Evolutionary conservation across 1,140 invertebrate genomes (phyloP).

Genomic region (Phenacoccus solenopsis): DNA sequence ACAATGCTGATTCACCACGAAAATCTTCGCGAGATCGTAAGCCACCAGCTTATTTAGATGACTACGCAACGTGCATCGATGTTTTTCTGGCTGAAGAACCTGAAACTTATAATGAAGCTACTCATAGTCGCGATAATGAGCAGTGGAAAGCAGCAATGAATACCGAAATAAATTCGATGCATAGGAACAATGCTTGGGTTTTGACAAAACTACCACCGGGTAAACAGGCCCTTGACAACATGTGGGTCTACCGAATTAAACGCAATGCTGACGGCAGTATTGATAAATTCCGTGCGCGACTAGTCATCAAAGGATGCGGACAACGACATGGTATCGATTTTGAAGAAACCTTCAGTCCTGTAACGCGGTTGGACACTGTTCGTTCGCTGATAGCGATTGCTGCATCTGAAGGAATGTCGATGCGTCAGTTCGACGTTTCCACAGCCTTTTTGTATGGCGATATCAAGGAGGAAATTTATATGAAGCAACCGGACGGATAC

Average conservation of each 20-base stretch:
- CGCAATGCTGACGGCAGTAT: background rate
- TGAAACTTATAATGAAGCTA: conserved; percentile 31
- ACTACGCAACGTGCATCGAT: background rate
- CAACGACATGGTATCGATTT: conserved; percentile 31
- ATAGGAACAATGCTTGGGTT: conserved; percentile 26
- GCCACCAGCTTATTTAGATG: background rate
- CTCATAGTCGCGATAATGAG: conserved; percentile 27
- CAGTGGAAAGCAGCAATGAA: conserved; percentile 31
- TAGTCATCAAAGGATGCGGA: conserved; percentile 24
- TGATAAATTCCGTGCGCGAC: conserved; percentile 22
- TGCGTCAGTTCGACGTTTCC: conserved; percentile 19
- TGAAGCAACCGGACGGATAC: conserved; percentile 21
- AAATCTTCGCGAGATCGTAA: too few relatives aligned
- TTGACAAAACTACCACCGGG: background rate
- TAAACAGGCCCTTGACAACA: background rate
- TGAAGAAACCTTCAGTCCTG: conserved; percentile 31
- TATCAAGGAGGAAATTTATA: conserved; percentile 11
- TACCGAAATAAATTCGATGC: conserved; percentile 30
- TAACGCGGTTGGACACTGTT: conserved; percentile 30
- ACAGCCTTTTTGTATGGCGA: conserved; percentile 20
- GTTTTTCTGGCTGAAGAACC: conserved; percentile 23
- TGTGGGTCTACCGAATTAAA: background rate
- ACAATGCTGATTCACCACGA: too few relatives aligned
- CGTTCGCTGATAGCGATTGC: conserved; percentile 33
- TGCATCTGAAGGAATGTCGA: too few relatives aligned